Evolutionary conservation across 2,113 vertebrate species (phyloP).

Genomic region (Collichthys lucidus): DNA sequence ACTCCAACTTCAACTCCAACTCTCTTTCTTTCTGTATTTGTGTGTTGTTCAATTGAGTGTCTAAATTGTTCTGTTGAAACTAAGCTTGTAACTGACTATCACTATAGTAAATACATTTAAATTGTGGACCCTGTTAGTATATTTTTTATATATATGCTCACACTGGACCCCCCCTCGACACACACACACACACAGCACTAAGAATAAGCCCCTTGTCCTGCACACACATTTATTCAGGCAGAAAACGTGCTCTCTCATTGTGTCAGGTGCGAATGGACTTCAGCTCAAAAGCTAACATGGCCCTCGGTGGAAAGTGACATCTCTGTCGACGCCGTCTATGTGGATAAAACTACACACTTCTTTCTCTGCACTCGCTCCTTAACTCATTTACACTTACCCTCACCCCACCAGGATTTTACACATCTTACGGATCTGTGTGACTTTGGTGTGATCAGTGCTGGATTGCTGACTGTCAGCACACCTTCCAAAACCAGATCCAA

Average conservation of each 20-base stretch:
- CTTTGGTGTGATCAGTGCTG: constrained; percentile 73
- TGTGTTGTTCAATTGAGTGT: constrained; percentile 23
- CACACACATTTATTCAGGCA: constrained; percentile 57
- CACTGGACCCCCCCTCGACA: background rate
- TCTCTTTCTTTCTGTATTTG: constrained; percentile 59
- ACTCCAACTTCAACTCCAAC: constrained; percentile 70
- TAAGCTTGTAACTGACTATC: constrained; percentile 22
- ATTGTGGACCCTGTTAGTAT: background rate
- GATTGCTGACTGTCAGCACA: constrained; percentile 81
- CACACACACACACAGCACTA: constrained; percentile 23
- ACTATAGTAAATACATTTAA: constrained; percentile 28
- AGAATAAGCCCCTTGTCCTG: constrained; percentile 19
- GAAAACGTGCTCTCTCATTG: constrained; percentile 53
- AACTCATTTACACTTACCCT: constrained; percentile 81
- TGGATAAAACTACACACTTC: constrained; percentile 68
- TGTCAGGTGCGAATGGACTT: constrained; percentile 79
- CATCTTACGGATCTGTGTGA: constrained; percentile 76
- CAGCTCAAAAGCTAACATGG: constrained; percentile 56
- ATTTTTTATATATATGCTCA: constrained; percentile 28
- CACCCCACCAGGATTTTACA: constrained; percentile 74
- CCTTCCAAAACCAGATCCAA: constrained; percentile 69
- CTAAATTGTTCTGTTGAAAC: constrained; percentile 33
- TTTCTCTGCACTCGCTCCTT: constrained; percentile 46
- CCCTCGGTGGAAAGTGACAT: constrained; percentile 62
- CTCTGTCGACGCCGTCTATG: constrained; percentile 64